Base-by-base conservation (phyloP, 2,113 vertebrate genomes). In the Hydrochoerus hydrochaeris region DNA sequence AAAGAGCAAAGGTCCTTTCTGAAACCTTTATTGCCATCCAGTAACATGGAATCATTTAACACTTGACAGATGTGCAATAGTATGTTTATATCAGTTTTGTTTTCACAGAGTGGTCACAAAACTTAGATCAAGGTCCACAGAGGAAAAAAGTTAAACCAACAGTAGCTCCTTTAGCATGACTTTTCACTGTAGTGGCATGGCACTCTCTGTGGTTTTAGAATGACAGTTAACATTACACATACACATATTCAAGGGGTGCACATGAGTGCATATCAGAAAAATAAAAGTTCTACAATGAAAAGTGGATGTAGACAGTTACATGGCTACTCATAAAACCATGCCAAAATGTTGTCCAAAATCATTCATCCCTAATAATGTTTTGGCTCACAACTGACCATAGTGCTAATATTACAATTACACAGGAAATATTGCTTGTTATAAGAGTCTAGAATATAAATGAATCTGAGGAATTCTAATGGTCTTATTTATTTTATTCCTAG, bases 371-470 rank as follows among this genome's bases (percentile, higher is more conserved):
- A 41, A 22, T 7, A 32, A 32, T 9, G 7, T 8, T 13, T 65
- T 85, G 69, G 57, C n/a, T 95, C 69, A 44, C 75, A 22, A 10
- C 0, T 24, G 46, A 46, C 54, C n/a, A 7, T 62, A 90, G 89
- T 17, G 7, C 32, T 60, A 81, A 86, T 0, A 1, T 71, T 49
- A 71, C 89, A 85, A 65, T 91, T 57, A 75, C 26, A 78, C n/a
- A 85, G 85, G 60, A 96, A 95, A 92, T 89, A 57, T 0, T 89
- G 35, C 1, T 63, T 87, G 91, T 94, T 75, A 88, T 32, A 63
- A 62, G 46, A 85, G 28, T 84, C 77, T 85, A n/a, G 69, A 95
- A 90, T 92, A 81, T 86, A 58, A 95, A 38, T 8, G 24, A 80
- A 67, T 52, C 58, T 78, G 54, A 85, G 30, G 49, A 62, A 17